These are phyloP conservation scores for Andrena bicolor DNA, from an alignment of 2,888 invertebrate species.

Conservation along the genomic window DNA sequence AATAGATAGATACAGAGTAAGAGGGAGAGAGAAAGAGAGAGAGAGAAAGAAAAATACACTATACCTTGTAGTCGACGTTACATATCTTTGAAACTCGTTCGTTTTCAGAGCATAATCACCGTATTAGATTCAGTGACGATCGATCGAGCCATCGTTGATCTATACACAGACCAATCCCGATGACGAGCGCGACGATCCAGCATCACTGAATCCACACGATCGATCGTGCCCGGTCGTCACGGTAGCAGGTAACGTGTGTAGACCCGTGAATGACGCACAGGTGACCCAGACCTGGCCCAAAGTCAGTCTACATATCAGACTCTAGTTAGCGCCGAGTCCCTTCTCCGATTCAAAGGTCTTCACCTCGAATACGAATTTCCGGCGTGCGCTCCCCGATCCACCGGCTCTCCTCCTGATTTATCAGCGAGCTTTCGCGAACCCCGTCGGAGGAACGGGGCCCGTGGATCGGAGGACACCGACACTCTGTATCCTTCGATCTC, in stretches of 20 bases:
- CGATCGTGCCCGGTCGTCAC: constrained; percentile 30
- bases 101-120: constrained; percentile 40
- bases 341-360: constrained; percentile 16
- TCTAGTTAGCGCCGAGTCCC: constrained; percentile 58
- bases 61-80: constrained; percentile 72
- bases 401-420: constrained; percentile 7
- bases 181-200: constrained; percentile 16
- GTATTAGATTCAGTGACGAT: constrained; percentile 29
- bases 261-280: constrained; percentile 63
- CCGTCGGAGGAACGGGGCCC: not conserved
- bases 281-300: constrained; percentile 67
- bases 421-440: not conserved
- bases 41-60: constrained; percentile 51
- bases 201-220: constrained; percentile 39
- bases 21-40: constrained; percentile 45
- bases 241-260: constrained; percentile 50
- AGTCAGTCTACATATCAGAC: constrained; percentile 80
- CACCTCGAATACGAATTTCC: constrained; percentile 17
- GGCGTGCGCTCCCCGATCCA: constrained; percentile 19
- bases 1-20: constrained; percentile 42
- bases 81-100: constrained; percentile 72
- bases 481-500: constrained; percentile 33
- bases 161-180: constrained; percentile 31
- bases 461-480: not conserved
- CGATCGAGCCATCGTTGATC: not conserved